Base-by-base conservation (phyloP, 2,113 vertebrate species). In the Semicossyphus pulcher region DNA sequence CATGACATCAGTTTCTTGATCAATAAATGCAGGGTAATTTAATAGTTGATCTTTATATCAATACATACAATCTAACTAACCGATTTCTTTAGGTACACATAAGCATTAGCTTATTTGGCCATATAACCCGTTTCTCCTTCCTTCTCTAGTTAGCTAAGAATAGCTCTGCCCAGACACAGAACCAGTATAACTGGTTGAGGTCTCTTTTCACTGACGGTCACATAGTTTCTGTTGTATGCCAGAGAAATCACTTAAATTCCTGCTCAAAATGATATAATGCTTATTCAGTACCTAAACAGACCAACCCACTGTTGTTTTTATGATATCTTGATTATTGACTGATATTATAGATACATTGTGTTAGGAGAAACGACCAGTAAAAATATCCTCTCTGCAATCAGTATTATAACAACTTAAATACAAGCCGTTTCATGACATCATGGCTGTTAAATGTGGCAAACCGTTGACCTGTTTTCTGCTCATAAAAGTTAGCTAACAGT, bases 161-260 rank as follows among this genome's bases (percentile, higher is more conserved):
- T 34, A 87, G 15, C 34, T 37, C 14, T 10, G 21, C 26, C 2
- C 26, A 29, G 18, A 45, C 15, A 36, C 9, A 31, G 36, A 76
- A 76, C 76, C 78, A 44, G 78, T 53, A 3, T 2, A 72, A 86
- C 82, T 62, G 39, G 82, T 77, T 71, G 15, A 3, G 39, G 53
- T 16, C 26, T 14, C 14, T 14, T 37, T 28, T 44, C 20, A 41
- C 36, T 20, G 12, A 51, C 0, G 49, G 39, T 11, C 10, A 60
- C n/a, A 37, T 3, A 4, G n/a, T 66, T 66, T 52, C 7, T 32
- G 59, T 4, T 28, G 37, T 21, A 5, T 36, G 21, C 1, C 21
- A 10, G 6, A 51, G 3, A 39, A 56, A 61, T 18, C 0, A 2
- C n/a, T 18, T 12, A 26, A 26, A 69, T 57, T 34, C 14, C 1